phyloP scores from a whole-genome alignment of 1,140 invertebrate species.

The Nilaparvata lugens region DNA sequence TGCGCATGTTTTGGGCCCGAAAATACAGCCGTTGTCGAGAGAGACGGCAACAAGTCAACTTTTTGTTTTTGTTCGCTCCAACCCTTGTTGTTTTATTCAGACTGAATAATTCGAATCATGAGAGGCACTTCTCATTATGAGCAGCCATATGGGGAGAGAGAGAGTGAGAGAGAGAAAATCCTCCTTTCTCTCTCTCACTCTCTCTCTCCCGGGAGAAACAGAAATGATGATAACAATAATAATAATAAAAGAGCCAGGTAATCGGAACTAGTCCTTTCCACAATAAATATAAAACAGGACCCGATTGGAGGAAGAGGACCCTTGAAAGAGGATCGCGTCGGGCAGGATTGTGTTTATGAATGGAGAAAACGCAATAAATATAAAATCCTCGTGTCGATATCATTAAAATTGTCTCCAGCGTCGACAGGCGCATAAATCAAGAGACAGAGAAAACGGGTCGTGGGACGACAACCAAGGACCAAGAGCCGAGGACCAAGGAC shows the following conservation, averaged over 20 bases:
- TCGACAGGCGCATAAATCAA: background rate
- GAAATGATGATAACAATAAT: background rate
- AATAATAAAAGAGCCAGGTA: background rate
- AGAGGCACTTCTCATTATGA: slow-evolving; percentile 1
- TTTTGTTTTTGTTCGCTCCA: background rate
- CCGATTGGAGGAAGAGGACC: background rate
- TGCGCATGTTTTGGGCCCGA: background rate
- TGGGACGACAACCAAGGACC: too few species aligned
- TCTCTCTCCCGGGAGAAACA: too few species aligned
- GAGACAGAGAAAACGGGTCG: background rate
- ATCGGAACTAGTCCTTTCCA: background rate
- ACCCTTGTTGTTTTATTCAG: background rate
- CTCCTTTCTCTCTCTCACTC: too few species aligned
- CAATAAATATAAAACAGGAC: background rate
- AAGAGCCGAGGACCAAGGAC: too few species aligned
- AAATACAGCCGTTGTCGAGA: background rate
- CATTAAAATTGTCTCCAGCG: slow-evolving; percentile 1
- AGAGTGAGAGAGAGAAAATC: background rate
- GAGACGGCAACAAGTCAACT: background rate
- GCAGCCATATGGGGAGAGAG: background rate
- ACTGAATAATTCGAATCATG: background rate
- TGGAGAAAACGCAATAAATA: slow-evolving; percentile 1
- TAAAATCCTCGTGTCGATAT: slow-evolving; percentile 2
- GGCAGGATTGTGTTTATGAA: background rate
- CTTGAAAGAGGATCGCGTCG: background rate